These are phyloP conservation scores for Baryphthengus martii DNA, from an alignment of 2,113 vertebrate genomes.

Conservation along the genomic window DNA sequence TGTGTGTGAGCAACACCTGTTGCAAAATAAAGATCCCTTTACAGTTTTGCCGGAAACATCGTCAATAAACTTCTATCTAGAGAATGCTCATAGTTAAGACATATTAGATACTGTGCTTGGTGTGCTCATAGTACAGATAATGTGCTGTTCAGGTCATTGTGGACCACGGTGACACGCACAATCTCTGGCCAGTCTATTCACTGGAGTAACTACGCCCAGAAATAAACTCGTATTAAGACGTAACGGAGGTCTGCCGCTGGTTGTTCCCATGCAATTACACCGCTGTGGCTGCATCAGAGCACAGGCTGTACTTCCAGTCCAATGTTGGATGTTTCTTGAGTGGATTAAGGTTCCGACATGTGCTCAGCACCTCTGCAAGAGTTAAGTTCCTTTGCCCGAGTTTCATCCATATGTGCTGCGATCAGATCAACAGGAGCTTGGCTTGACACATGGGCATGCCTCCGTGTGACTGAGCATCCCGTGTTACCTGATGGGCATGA, in stretches of 20 bases:
- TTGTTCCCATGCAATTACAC: neutral
- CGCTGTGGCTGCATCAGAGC: neutral
- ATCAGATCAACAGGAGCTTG: neutral
- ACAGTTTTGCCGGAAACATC: neutral
- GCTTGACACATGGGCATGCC: too few species aligned
- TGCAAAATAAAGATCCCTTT: neutral
- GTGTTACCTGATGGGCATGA: neutral
- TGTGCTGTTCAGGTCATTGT: neutral
- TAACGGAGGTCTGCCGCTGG: neutral
- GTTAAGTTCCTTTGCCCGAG: neutral
- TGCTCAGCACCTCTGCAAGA: neutral
- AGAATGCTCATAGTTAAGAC: neutral
- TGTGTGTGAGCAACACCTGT: neutral
- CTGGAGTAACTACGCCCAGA: neutral
- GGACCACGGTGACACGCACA: neutral
- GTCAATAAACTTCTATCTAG: neutral
- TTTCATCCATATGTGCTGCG: neutral
- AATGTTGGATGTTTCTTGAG: neutral
- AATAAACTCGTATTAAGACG: neutral
- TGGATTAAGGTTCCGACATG: neutral
- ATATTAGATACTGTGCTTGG: neutral
- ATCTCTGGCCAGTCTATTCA: neutral
- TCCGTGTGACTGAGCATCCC: neutral
- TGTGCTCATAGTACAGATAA: neutral
- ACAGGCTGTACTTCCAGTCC: neutral